Conservation (phyloP, 23 tunicate genomes). For the Trididemnum clinides region DNA sequence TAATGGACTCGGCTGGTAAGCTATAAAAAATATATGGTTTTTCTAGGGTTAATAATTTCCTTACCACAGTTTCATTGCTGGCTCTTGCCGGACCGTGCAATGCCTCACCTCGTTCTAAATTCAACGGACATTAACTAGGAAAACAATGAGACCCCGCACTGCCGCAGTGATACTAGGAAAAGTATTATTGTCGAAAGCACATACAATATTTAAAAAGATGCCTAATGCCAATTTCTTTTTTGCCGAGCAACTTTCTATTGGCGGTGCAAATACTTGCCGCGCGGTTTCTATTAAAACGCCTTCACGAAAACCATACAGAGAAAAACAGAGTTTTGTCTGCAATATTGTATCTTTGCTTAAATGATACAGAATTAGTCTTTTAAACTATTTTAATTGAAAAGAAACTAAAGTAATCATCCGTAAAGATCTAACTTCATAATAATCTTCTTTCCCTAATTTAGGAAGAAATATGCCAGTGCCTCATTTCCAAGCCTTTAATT, state of each 20-base stretch:
- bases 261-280: background rate
- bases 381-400: background rate
- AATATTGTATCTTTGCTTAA: background rate
- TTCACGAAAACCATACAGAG: background rate
- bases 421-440: background rate
- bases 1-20: no score
- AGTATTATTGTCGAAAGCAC: background rate
- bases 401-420: background rate
- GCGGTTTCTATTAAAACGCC: background rate
- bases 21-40: no score
- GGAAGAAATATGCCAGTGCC: background rate
- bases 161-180: background rate
- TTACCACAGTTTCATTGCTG: no score
- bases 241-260: background rate
- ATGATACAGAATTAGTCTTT: background rate
- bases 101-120: background rate
- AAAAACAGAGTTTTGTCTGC: background rate
- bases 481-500: background rate
- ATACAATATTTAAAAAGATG: background rate
- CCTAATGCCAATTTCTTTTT: background rate
- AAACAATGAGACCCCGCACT: background rate
- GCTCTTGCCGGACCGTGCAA: background rate
- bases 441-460: background rate
- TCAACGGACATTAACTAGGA: background rate
- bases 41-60: no score